Evolutionary conservation across 2,888 invertebrate genomes (phyloP).

Genomic region (Balanococcus diminutus): DNA sequence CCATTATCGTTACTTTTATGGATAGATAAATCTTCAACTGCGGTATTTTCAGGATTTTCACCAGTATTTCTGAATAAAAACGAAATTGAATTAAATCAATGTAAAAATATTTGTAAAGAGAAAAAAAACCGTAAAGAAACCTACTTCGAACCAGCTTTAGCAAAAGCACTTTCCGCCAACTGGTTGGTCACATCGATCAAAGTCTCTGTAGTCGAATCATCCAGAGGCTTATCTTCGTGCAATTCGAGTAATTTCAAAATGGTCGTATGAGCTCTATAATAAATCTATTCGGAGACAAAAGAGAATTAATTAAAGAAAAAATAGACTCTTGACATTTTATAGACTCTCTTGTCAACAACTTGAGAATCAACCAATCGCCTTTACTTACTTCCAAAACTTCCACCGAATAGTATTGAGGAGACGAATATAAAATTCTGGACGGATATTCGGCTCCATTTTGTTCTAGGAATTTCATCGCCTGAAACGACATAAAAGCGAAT

Average conservation of each 20-base stretch:
- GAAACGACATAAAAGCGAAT: conserved; percentile 38
- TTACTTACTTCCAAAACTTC: conserved; percentile 83
- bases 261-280: conserved; percentile 80
- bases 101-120: no score
- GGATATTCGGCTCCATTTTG: conserved; percentile 59
- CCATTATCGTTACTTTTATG: neutral
- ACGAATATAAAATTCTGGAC: conserved; percentile 74
- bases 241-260: conserved; percentile 84
- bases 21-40: neutral
- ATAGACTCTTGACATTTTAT: no score
- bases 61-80: neutral
- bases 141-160: conserved; percentile 58
- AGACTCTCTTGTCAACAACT: neutral
- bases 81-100: neutral
- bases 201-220: conserved; percentile 67
- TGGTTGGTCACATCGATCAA: conserved; percentile 67
- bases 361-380: neutral
- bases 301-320: neutral
- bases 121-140: neutral
- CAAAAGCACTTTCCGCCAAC: conserved; percentile 64
- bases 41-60: neutral
- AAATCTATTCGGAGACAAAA: conserved; percentile 62
- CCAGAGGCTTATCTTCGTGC: conserved; percentile 73
- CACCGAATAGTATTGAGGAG: conserved; percentile 80
- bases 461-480: conserved; percentile 72